These are phyloP conservation scores for Xyrauchen texanus DNA, from an alignment of 2,113 vertebrate genomes.

Conservation along the genomic window DNA sequence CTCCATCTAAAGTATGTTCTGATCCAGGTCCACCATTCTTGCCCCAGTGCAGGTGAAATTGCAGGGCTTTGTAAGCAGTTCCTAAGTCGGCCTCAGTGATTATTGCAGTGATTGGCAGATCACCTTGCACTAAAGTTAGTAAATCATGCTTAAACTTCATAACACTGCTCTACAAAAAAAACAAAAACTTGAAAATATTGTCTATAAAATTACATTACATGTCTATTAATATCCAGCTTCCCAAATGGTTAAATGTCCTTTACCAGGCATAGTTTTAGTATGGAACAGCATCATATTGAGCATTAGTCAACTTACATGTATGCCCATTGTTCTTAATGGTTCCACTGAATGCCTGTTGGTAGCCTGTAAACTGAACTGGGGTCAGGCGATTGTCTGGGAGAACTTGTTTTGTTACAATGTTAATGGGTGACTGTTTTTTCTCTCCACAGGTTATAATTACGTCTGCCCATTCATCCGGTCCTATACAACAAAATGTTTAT, in stretches of 20 bases:
- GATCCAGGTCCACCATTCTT: constrained; percentile 50
- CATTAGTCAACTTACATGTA: constrained; percentile 50
- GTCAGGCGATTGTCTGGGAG: constrained; percentile 23
- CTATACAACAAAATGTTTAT: constrained; percentile 43
- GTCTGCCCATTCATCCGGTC: constrained; percentile 59
- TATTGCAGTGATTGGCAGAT: constrained; percentile 16
- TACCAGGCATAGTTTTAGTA: too few relatives aligned
- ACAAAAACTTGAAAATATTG: not conserved
- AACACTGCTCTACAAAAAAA: not conserved
- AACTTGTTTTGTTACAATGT: constrained; percentile 63
- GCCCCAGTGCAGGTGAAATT: constrained; percentile 88
- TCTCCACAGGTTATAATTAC: constrained; percentile 46
- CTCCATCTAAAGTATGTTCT: constrained; percentile 84
- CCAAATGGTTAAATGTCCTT: too few relatives aligned
- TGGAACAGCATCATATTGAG: not conserved
- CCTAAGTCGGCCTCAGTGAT: constrained; percentile 70
- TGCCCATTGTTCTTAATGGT: constrained; percentile 67
- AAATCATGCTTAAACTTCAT: not conserved
- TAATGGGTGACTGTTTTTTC: constrained; percentile 69
- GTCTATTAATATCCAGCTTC: not conserved
- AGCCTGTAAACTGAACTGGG: constrained; percentile 54
- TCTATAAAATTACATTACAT: not conserved
- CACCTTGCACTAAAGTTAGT: constrained; percentile 70
- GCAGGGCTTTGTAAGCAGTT: constrained; percentile 68
- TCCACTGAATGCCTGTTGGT: constrained; percentile 55